phyloP scores from a whole-genome alignment of 2,888 invertebrate genomes.

The Ganaspis brasiliensis region DNA sequence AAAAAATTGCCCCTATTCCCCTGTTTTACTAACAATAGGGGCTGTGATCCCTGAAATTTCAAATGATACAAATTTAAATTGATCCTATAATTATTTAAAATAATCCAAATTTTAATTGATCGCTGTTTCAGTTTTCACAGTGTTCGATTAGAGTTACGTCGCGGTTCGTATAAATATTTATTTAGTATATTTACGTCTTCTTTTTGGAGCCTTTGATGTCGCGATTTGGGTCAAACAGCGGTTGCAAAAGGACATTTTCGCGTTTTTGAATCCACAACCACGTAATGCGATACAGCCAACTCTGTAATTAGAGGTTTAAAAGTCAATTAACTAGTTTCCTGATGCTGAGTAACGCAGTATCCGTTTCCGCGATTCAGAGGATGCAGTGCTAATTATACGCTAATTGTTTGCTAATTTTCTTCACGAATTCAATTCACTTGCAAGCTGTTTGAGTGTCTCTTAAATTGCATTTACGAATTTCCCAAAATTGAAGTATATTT shows the following conservation, averaged over 20 bases:
- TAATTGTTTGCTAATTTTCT: slow-evolving; percentile 37
- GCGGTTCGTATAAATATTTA: neutral
- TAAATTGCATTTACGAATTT: neutral
- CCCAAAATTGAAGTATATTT: neutral
- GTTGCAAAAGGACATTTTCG: neutral
- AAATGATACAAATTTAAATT: no score
- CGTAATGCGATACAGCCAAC: neutral
- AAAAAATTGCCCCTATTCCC: no score
- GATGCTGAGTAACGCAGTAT: slow-evolving; percentile 1
- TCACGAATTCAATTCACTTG: neutral
- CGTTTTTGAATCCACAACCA: slow-evolving; percentile 2
- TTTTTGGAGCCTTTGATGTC: neutral
- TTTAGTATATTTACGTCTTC: neutral
- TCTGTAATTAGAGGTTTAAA: slow-evolving; percentile 36
- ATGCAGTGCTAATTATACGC: slow-evolving; percentile 31
- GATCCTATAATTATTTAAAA: no score
- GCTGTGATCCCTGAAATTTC: no score
- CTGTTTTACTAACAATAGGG: no score
- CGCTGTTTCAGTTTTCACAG: no score
- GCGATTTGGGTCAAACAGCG: neutral
- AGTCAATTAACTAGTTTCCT: slow-evolving; percentile 38
- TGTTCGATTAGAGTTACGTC: no score
- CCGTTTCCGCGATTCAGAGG: neutral
- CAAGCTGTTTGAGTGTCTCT: neutral
- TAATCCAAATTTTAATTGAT: no score